Percentiles rank a stretch among this genome's conserved stretches.
Evolutionary conservation across 2,888 invertebrate species (phyloP).

Genomic region (Synanthedon formicaeformis): DNA sequence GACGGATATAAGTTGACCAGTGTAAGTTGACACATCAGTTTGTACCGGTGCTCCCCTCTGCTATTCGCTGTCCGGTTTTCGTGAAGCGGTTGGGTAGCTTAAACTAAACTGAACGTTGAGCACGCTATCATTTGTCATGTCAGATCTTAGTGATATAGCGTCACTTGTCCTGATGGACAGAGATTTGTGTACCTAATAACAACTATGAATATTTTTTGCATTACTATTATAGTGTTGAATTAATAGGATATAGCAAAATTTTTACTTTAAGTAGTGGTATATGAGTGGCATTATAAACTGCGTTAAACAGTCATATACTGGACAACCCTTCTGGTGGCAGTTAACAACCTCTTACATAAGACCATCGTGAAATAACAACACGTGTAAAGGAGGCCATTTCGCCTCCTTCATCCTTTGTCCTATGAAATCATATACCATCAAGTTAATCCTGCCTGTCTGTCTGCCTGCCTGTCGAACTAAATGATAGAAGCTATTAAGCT

Average conservation of each 20-base stretch:
- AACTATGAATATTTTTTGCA: slow-evolving; percentile 49
- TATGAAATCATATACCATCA: too few relatives aligned
- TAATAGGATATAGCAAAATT: not conserved
- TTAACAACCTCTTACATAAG: too few relatives aligned
- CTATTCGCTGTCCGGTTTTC: slow-evolving; percentile 1
- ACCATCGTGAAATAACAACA: too few relatives aligned
- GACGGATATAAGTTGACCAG: slow-evolving; percentile 29
- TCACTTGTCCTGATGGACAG: slow-evolving; percentile 49
- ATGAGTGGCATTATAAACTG: too few relatives aligned
- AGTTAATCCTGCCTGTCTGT: too few relatives aligned
- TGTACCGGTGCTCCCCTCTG: slow-evolving; percentile 3
- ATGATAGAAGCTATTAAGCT: too few relatives aligned
- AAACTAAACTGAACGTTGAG: slow-evolving; percentile 20
- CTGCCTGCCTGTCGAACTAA: too few relatives aligned
- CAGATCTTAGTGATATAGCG: slow-evolving; percentile 52
- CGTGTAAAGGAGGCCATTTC: too few relatives aligned
- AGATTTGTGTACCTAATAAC: slow-evolving; percentile 45
- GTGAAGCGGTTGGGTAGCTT: slow-evolving; percentile 16
- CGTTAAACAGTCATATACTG: too few relatives aligned
- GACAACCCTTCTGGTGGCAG: too few relatives aligned
- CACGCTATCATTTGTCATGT: slow-evolving; percentile 58
- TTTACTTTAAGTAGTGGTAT: not conserved
- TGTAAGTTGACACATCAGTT: slow-evolving; percentile 14
- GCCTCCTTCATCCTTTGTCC: too few relatives aligned
- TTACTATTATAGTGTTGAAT: not conserved